These are phyloP conservation scores for Anhinga rufa DNA, from an alignment of 2,113 vertebrate species.

Conservation along the genomic window DNA sequence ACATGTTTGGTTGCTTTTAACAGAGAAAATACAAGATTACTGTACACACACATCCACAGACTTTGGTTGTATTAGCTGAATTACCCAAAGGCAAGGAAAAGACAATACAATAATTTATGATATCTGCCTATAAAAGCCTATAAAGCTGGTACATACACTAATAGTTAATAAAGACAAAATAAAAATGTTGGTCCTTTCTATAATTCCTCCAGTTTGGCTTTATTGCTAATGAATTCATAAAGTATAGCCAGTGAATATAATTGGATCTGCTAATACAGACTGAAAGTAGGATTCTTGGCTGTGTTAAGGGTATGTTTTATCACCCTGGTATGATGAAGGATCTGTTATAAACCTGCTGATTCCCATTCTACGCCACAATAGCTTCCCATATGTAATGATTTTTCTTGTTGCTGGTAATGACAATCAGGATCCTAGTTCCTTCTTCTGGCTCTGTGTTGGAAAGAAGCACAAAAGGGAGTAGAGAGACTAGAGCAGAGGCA, in stretches of 20 bases:
- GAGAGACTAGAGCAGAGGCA: neutral
- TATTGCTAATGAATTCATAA: neutral
- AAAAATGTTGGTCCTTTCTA: neutral
- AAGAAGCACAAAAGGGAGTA: neutral
- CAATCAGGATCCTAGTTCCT: neutral
- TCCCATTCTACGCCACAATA: neutral
- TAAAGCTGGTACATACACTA: neutral
- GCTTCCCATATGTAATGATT: accelerated
- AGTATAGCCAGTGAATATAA: neutral
- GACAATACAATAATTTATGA: neutral
- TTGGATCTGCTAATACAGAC: neutral
- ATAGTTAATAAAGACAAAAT: neutral
- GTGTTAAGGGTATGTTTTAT: neutral
- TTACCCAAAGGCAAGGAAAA: neutral
- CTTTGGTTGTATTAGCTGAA: neutral
- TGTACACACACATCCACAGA: neutral
- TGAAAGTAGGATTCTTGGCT: neutral
- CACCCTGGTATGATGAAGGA: neutral
- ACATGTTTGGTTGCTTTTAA: neutral
- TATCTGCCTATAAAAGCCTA: neutral
- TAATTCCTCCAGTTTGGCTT: neutral
- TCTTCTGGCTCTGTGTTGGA: neutral
- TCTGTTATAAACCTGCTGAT: neutral
- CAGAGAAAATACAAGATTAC: neutral
- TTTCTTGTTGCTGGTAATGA: neutral